Percentiles rank a stretch among this genome's conserved stretches.
These are phyloP conservation scores for Crioceris asparagi DNA, from an alignment of 2,888 invertebrate genomes.

Conservation along the genomic window DNA sequence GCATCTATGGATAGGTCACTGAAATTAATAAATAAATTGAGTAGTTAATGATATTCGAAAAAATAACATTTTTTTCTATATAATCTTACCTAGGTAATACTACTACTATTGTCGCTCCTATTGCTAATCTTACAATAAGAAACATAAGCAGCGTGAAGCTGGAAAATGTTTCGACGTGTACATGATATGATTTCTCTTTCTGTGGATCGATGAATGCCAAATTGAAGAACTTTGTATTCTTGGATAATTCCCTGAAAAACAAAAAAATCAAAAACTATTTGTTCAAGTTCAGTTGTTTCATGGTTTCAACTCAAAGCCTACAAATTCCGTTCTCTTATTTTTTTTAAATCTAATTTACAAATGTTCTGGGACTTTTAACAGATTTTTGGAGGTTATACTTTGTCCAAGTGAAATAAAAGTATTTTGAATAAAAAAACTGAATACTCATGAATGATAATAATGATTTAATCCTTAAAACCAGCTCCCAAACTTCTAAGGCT, in stretches of 20 bases:
- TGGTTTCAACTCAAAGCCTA: no score
- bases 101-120: conserved; percentile 43
- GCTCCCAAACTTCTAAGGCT: no score
- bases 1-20: conserved; percentile 26
- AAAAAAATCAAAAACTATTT: conserved; percentile 2
- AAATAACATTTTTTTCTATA: background rate
- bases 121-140: conserved; percentile 48
- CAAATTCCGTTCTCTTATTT: no score
- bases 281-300: conserved; percentile 1
- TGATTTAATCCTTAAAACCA: no score
- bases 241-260: conserved; percentile 48
- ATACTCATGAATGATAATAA: no score
- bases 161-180: conserved; percentile 54
- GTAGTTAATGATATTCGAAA: no score
- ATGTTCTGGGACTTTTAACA: no score
- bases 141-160: conserved; percentile 54
- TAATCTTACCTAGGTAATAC: conserved; percentile 44
- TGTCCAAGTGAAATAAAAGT: no score
- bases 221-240: conserved; percentile 54
- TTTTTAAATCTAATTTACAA: no score
- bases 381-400: no score
- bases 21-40: no score
- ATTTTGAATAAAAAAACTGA: no score
- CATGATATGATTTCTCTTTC: conserved; percentile 56
- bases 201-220: conserved; percentile 55